phyloP scores from a whole-genome alignment of 1,140 invertebrate genomes.

The Campoletis sonorensis region DNA sequence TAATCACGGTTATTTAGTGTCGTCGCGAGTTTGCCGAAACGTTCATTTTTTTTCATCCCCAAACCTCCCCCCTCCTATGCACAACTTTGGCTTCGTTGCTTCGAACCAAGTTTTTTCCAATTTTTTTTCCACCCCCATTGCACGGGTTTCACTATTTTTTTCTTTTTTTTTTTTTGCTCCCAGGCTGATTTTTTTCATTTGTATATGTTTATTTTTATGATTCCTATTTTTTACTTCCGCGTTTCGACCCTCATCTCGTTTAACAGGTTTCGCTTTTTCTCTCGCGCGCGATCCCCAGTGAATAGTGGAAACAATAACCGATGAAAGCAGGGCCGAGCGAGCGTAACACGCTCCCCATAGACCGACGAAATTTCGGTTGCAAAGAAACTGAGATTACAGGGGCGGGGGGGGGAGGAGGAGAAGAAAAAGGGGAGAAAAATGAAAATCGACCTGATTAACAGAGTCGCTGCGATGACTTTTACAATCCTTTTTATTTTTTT shows the following conservation, averaged over 20 bases:
- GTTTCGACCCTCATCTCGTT: background rate
- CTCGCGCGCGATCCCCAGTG: background rate
- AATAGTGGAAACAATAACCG: conserved; percentile 21
- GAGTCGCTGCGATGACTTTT: background rate
- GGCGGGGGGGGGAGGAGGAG: too few relatives aligned
- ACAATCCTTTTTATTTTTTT: background rate
- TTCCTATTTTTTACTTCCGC: background rate
- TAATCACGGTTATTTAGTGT: conserved; percentile 50
- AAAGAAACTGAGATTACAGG: background rate
- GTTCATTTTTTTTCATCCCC: background rate
- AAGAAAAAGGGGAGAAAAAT: background rate
- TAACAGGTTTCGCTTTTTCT: background rate
- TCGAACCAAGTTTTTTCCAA: background rate
- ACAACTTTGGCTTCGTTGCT: background rate
- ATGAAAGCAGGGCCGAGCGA: background rate
- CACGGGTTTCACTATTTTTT: background rate
- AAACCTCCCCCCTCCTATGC: background rate
- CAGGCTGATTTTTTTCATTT: background rate
- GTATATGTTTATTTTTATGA: background rate
- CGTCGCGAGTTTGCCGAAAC: conserved; percentile 10
- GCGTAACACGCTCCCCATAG: background rate
- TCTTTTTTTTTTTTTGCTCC: background rate
- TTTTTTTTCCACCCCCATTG: background rate
- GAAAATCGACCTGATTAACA: background rate
- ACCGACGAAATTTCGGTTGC: too few relatives aligned